Evolutionary conservation across 2,888 invertebrate genomes (phyloP), one percentile per base, ranked within the genome.

Genomic region (Phyllotreta cruciferae): DNA sequence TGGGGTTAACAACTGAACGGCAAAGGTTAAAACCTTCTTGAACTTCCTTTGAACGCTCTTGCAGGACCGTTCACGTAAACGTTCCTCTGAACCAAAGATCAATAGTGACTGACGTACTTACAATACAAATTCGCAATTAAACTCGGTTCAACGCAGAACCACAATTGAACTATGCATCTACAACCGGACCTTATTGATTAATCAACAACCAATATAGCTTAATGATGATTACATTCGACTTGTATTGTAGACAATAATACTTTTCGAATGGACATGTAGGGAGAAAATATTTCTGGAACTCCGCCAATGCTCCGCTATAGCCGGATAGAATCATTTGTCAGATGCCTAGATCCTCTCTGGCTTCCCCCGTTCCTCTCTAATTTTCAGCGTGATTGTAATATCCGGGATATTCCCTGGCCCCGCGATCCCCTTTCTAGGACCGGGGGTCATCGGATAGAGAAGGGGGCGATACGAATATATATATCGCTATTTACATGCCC

Each of bases 341-440:
- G 60, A 57, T 57, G 50, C 41, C 10, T 50, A 57, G 57, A 57
- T 57, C 52, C 60, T 60, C 60, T 60, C 52, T 42, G 42, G 52
- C 38, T 13, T 60, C 45, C 37, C 52, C 44, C 60, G 52, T 37
- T 74, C 75, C 72, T 72, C 70, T 67, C 71, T 65, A 70, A 74
- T 76, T 77, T 75, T 75, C 73, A 71, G 72, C 75, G 74, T 79
- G 78, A 79, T 79, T 79, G 77, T 76, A 76, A 76, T 78, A 78
- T 79, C 79, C 79, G 79, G 79, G 79, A 79, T 79, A 78, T 77
- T 71, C 74, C 73, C 73, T 68, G 62, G 42, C 53, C 53, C 49
- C 35, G 35, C n/a, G 10, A 14, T 34, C 38, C 49, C 11, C 9
- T 8, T 62, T 53, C 24, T 24, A 24, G 24, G 56, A 60, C 42